Evolutionary conservation across 2,113 vertebrate species (phyloP), one percentile per base, ranked within the genome.

Genomic region (Oreocharis arfaki): DNA sequence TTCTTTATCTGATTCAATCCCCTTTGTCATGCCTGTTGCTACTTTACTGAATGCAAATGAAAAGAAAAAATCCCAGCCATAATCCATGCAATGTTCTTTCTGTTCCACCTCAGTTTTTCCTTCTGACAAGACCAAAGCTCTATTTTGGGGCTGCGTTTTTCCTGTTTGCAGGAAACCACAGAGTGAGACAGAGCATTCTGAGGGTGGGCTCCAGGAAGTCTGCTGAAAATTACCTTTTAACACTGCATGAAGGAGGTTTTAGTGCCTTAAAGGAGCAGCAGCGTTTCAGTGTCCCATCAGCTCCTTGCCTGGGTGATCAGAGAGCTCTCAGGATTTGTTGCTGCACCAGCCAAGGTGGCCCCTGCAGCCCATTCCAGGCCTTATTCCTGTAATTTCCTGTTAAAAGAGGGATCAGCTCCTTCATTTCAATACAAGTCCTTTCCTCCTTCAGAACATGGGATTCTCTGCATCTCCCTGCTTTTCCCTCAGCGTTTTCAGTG

Each of bases 161-260:
- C 11, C 39, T 52, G 24, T 63, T 67, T 42, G 37, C 13, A 44
- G 35, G 71, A 59, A 76, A 83, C 77, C 59, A 33, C 33, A 28
- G 2, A 28, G 52, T 26, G 69, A 47, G 13, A 32, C 15, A 13
- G 0, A 2, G 22, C 2, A 1, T 33, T 73, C 41, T 46, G n/a
- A 49, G 13, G 26, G n/a, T 1, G 4, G 70, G 60, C 61, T 93
- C 47, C 78, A 69, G 69, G 32, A 79, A 70, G 67, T 46, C 67
- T 86, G 28, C 44, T 47, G 44, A 73, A 90, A 91, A 79, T 55
- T 20, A 35, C 59, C 11, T 55, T 83, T 32, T 39, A n/a, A 9
- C 39, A 2, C 19, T 15, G 27, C 9, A 0, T 22, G 42, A 53
- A 75, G 70, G 52, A 83, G 39, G 7, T 68, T 68, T 60, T 13